These are phyloP conservation scores for Idaea dimidiata DNA, from an alignment of 2,888 invertebrate species.

Conservation along the genomic window DNA sequence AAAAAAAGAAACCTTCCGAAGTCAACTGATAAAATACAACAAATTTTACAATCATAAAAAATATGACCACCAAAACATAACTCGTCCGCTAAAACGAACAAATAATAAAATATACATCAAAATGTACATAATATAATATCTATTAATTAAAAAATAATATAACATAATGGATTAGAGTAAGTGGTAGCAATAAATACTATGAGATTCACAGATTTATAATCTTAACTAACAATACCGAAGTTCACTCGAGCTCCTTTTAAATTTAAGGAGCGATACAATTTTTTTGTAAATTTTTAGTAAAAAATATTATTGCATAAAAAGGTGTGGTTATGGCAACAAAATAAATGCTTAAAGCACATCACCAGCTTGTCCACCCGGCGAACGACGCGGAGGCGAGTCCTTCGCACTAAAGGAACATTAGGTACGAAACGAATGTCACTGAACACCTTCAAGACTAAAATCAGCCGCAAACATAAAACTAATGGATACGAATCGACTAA, in stretches of 20 bases:
- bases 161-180: constrained; percentile 77
- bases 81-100: constrained; percentile 68
- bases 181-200: constrained; percentile 80
- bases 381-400: constrained; percentile 71
- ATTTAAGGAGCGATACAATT: constrained; percentile 73
- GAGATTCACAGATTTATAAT: constrained; percentile 81
- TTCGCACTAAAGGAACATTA: constrained; percentile 78
- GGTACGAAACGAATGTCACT: constrained; percentile 62
- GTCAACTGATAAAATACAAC: constrained; percentile 74
- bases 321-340: constrained; percentile 81
- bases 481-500: constrained; percentile 78
- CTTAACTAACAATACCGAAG: constrained; percentile 80
- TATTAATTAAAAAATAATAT: constrained; percentile 72
- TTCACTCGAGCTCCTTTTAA: constrained; percentile 68
- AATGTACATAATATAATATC: constrained; percentile 80
- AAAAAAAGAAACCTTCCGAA: constrained; percentile 62
- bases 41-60: constrained; percentile 76
- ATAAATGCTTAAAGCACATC: constrained; percentile 82
- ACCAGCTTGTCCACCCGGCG: constrained; percentile 75
- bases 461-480: constrained; percentile 76
- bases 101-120: constrained; percentile 81
- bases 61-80: constrained; percentile 75
- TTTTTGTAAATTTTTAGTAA: constrained; percentile 78
- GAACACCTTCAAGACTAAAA: constrained; percentile 61
- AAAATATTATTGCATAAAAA: constrained; percentile 79